Percentiles rank a stretch among this genome's conserved stretches.
Evolutionary conservation across 1,140 invertebrate species (phyloP).

Genomic region (Drosophila watanabei): DNA sequence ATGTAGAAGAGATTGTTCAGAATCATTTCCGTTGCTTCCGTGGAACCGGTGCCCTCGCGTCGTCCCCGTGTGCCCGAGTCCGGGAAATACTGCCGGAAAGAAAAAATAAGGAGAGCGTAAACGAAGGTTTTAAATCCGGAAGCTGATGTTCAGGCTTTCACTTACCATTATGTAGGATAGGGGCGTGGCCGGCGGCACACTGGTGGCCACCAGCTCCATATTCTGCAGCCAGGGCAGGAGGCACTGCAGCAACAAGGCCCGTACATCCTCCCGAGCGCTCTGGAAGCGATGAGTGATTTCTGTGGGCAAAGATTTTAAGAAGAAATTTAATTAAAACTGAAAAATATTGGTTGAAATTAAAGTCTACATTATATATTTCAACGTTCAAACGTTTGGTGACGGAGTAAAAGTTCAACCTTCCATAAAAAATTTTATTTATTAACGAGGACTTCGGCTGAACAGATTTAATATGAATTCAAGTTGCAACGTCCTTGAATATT

Average conservation of each 20-base stretch:
- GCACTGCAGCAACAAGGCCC: conserved; percentile 96
- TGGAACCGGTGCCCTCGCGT: conserved; percentile 97
- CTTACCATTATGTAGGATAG: conserved; percentile 93
- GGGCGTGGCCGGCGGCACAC: conserved; percentile 94
- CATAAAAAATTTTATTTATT: neutral
- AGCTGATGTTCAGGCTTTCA: conserved; percentile 10
- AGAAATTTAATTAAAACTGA: neutral
- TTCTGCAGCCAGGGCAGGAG: conserved; percentile 99
- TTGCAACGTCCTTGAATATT: neutral
- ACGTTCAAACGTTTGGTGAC: neutral
- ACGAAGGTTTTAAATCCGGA: conserved; percentile 1
- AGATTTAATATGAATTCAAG: neutral
- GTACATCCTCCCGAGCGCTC: conserved; percentile 95
- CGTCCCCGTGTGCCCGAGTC: conserved; percentile 89
- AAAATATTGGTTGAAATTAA: neutral
- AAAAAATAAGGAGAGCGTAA: conserved; percentile 8
- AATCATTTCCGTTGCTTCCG: conserved; percentile 99
- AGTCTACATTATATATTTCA: neutral
- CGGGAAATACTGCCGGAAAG: conserved; percentile 89
- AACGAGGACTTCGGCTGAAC: neutral
- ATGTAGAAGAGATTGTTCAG: conserved; percentile 99
- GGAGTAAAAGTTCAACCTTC: neutral
- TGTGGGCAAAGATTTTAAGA: conserved; percentile 83
- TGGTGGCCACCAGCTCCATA: conserved; percentile 99
- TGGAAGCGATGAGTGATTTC: conserved; percentile 99